These are phyloP conservation scores for human (Homo sapiens) DNA, from an alignment of 2,113 vertebrate species.

Conservation along the genomic window GRCh38 chr2:229586001-229586500, in stretches of 20 bases:
- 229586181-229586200: not conserved
- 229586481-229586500: not conserved
- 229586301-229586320: not conserved
- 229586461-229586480: no score
- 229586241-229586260: not conserved
- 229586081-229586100: not conserved
- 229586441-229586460: no score
- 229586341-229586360: not conserved
- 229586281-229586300: not conserved
- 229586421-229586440: accelerated
- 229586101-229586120: not conserved
- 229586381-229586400: not conserved
- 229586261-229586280: not conserved
- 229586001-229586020: conserved; percentile 91
- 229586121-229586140: not conserved
- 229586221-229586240: not conserved
- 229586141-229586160: not conserved
- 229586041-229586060: not conserved
- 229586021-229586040: conserved; percentile 83
- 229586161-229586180: accelerated
- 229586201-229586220: not conserved
- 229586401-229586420: not conserved
- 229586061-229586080: not conserved
- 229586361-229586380: not conserved
- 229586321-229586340: not conserved